Conservation (phyloP, 2,797 vertebrate genomes). For the Poeciliopsis gracilis region DNA sequence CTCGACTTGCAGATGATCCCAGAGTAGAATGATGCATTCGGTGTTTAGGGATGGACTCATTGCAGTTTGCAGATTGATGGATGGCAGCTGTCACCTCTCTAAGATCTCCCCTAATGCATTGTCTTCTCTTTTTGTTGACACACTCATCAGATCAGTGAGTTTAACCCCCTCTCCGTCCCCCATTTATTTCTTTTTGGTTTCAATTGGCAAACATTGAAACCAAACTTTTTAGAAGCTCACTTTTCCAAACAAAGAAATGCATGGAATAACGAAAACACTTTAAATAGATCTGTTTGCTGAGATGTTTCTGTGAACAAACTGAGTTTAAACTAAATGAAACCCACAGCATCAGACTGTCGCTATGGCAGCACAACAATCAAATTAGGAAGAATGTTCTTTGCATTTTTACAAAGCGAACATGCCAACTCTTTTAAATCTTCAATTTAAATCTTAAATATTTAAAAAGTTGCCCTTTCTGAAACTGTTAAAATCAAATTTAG, state of each 20-base stretch:
- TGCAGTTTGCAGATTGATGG: background rate
- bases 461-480: no score
- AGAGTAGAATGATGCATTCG: background rate
- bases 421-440: no score
- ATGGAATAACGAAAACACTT: background rate
- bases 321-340: no score
- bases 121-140: background rate
- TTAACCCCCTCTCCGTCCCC: no score
- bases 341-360: no score
- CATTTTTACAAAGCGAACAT: no score
- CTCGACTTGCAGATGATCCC: background rate
- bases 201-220: background rate
- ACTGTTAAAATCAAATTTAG: no score
- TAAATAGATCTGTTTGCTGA: background rate
- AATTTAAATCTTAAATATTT: no score
- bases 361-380: no score
- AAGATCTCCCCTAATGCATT: background rate
- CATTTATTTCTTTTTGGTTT: background rate
- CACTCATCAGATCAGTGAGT: background rate
- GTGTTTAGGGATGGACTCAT: background rate
- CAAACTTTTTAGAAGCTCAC: background rate
- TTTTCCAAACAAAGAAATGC: background rate
- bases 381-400: no score
- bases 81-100: slow-evolving; percentile 1
- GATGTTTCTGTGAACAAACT: no score